Conservation (phyloP, 2,888 invertebrate genomes). For the Tachystola acroxantha region DNA sequence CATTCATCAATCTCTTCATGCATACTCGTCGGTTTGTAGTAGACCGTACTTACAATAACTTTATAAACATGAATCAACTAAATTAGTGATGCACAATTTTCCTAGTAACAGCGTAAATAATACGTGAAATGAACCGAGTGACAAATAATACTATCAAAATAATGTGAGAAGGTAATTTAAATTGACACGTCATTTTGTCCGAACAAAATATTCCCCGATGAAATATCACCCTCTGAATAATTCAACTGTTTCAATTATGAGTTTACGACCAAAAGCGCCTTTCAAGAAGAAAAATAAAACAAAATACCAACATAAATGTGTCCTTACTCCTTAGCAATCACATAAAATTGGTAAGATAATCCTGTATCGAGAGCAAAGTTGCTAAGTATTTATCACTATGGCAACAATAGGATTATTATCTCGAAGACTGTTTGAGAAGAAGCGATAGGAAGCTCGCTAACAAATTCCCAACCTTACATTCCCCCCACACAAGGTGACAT, state of each 20-base stretch:
- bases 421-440: not conserved
- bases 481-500: too few relatives aligned
- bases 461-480: not conserved
- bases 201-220: slow-evolving; percentile 19
- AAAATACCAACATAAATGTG: too few relatives aligned
- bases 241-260: slow-evolving; percentile 15
- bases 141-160: slow-evolving; percentile 1
- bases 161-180: slow-evolving; percentile 11
- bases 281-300: too few relatives aligned
- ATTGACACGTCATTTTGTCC: slow-evolving; percentile 17
- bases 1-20: too few relatives aligned
- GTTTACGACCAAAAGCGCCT: not conserved
- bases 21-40: too few relatives aligned
- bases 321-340: slow-evolving; percentile 5
- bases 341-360: slow-evolving; percentile 11
- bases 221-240: slow-evolving; percentile 22
- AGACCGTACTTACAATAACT: too few relatives aligned
- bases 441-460: not conserved
- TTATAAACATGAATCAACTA: too few relatives aligned
- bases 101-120: not conserved
- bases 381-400: slow-evolving; percentile 9
- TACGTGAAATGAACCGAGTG: not conserved
- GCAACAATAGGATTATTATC: slow-evolving; percentile 6
- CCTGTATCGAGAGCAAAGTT: slow-evolving; percentile 5
- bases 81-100: too few relatives aligned